Evolutionary conservation across 2,113 vertebrate genomes (phyloP), one percentile per base, ranked within the genome.

Genomic region (Heterochromis multidens): DNA sequence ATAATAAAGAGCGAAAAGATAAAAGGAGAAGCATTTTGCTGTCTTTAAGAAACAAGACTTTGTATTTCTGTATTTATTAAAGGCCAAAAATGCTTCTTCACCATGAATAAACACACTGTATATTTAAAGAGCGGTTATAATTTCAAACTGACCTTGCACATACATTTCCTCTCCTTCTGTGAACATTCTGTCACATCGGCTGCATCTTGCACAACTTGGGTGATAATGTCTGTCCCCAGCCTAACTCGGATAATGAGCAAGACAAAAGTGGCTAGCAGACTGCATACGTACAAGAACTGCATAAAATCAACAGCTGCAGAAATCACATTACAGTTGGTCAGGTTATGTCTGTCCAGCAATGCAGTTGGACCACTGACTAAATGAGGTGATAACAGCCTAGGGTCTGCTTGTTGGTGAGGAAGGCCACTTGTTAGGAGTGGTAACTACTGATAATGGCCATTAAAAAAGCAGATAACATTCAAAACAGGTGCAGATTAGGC

Each of bases 91-190:
- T 5, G 19, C 21, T 40, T 43, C 3, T 4, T 58, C 7, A n/a
- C 16, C 14, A 17, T 1, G 4, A 23, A 16, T 27, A 33, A 54
- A 74, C 43, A 7, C 2, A 27, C 67, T 0, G 11, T 56, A 31
- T 74, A 21, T 52, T 74, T 31, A 52, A 52, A 74, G 70, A 74
- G 2, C 13, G 19, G 46, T 12, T n/a, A 12, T 2, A 43, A 23
- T 54, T 8, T 21, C 33, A 80, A 5, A 91, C 96, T 96, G 91
- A 99, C 99, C 99, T 97, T 99, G 98, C 85, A 99, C 95, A 94
- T 97, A 99, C 99, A 99, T 99, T 95, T 99, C 98, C 91, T 99
- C 98, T 94, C 98, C 99, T 96, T 99, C 98, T 62, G 95, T 97
- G 94, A 99, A 99, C 96, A 97, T 97, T 85, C 97, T 97, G 89